Evolutionary conservation across 2,113 vertebrate species (phyloP).

Genomic region (Hylia prasina): DNA sequence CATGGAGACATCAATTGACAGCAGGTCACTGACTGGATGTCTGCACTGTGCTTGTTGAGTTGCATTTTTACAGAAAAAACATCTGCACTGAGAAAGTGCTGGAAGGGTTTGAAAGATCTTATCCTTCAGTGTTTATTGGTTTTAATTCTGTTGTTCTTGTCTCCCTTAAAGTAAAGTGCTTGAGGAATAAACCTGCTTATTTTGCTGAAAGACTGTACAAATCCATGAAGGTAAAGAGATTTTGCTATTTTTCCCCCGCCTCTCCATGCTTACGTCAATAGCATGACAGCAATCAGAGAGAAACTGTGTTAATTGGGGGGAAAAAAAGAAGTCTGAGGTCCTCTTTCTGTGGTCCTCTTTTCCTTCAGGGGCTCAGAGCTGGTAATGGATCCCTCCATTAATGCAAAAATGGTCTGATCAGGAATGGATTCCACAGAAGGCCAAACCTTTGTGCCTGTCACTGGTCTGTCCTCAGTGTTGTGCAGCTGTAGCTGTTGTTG

Average conservation of each 20-base stretch:
- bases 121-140: not conserved
- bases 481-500: not conserved
- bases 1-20: not conserved
- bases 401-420: not conserved
- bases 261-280: not conserved
- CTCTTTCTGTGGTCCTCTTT: not conserved
- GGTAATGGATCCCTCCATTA: not conserved
- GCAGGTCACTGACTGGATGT: not conserved
- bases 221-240: constrained; percentile 92
- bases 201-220: constrained; percentile 93
- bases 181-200: constrained; percentile 81
- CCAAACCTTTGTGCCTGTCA: not conserved
- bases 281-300: not conserved
- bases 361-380: not conserved
- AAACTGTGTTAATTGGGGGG: rapidly evolving
- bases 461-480: not conserved
- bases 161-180: constrained; percentile 82
- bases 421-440: not conserved
- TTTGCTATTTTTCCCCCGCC: not conserved
- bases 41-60: not conserved
- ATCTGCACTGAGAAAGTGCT: not conserved
- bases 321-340: not conserved
- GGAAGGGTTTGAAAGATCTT: not conserved
- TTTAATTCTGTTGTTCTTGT: not conserved
- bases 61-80: not conserved